Evolutionary conservation across 1,140 invertebrate genomes (phyloP).

Genomic region (Orchestia grillus): DNA sequence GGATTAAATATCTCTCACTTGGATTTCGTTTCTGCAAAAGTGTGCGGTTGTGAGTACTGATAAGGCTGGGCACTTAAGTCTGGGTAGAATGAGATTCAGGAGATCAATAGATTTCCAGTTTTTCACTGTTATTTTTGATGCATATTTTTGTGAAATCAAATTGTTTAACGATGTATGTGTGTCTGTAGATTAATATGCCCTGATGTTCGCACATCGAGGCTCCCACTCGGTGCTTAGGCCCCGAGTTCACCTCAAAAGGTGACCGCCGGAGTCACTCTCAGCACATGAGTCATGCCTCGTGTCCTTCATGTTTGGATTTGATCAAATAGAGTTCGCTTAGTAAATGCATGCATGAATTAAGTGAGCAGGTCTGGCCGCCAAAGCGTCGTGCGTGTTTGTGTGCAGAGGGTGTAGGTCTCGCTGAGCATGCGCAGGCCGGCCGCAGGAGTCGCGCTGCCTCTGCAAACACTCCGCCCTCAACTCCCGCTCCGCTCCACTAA

Average conservation of each 20-base stretch:
- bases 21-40: too few species aligned
- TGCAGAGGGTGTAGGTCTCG: background rate
- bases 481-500: background rate
- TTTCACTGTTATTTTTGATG: too few species aligned
- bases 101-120: too few species aligned
- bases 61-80: too few species aligned
- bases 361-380: background rate
- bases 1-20: too few species aligned
- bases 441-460: background rate
- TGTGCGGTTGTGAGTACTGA: too few species aligned
- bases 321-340: background rate
- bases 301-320: background rate
- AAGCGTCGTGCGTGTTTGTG: background rate
- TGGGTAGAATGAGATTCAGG: too few species aligned
- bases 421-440: background rate
- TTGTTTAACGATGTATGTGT: background rate
- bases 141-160: background rate
- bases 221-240: background rate
- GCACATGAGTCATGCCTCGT: background rate
- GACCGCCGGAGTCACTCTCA: background rate
- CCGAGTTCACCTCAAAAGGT: background rate
- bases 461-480: background rate
- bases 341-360: background rate
- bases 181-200: background rate
- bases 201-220: background rate